Base-by-base conservation (phyloP, 2,797 vertebrate genomes). In the Acanthurus tractus region DNA sequence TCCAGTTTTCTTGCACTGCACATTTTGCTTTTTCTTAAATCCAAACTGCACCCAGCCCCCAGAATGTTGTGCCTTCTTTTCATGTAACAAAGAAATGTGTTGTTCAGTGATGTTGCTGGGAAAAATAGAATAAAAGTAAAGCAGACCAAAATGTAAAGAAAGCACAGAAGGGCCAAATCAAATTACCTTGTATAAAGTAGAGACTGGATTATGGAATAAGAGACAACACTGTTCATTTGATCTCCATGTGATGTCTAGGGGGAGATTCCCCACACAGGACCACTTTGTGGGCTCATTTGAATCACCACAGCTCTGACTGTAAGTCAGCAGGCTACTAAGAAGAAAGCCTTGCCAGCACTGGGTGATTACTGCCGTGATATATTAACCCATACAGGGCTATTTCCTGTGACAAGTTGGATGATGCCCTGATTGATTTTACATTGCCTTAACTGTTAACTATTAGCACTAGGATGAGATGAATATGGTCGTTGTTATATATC, bases 201-300 rank as follows among this genome's bases (percentile, higher is more conserved):
- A 29, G 42, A 66, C 52, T 36, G 50, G 50, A 63, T 69, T 77
- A 59, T 48, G 52, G 63, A 55, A 78, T 65, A 76, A 63, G 64
- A 74, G 70, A 59, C 78, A 78, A 29, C 11, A 8, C 58, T 63
- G 58, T 75, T 91, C 80, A 79, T 83, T 81, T 89, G 84, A 92
- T 89, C 71, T 76, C 76, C 14, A 58, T 84, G 81, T 68, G 74
- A 84, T 86, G 86, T 90, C 88, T 76, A 72, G 78, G 82, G 90
- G 83, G 81, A 86, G 74, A 88, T 86, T 89, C 75, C 78, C 54
- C 76, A 84, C 85, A 84, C 74, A 73, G 76, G 85, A 79, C 69
- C 79, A 78, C 85, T 93, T 94, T 91, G 93, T 83, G 86, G 82
- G 78, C 89, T 93, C 84, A 90, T 94, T 93, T 92, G 81, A 88